Evolutionary conservation across 2,113 vertebrate species (phyloP), one percentile per base, ranked within the genome.

Genomic region (Meles meles): DNA sequence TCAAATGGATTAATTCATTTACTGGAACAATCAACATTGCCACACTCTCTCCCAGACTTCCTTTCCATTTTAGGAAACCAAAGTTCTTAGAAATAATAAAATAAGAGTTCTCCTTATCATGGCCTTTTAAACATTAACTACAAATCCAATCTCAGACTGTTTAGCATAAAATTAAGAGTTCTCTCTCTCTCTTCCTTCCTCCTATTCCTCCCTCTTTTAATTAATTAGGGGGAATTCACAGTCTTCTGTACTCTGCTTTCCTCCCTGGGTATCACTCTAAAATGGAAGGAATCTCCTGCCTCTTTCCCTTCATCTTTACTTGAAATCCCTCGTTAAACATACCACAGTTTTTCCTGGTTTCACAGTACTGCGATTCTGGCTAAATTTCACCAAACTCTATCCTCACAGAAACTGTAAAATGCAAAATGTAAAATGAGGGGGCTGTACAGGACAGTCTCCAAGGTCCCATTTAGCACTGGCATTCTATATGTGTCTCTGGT

Each of bases 11-110:
- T 93, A 93, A 83, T 8, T 55, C 79, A 82, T 37, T 55, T 90
- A 87, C 71, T 96, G 47, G 55, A 93, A 34, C 29, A 39, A 5
- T 37, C 21, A 47, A 13, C 8, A 72, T 34, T 49, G 44, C n/a
- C 44, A 52, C 86, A 15, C 17, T 34, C 74, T 97, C 67, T 52
- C 55, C 82, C 92, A 94, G 96, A 84, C 47, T 90, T 97, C 86
- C 95, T 98, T 97, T 97, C 79, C 90, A 55, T 39, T 89, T 94
- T 88, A 97, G 95, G 94, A 74, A 98, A 87, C 21, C 92, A 97
- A 94, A 79, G n/a, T 92, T 98, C 82, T 77, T 98, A 97, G 86
- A 63, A 42, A 44, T 61, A 79, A 94, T 21, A 59, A 67, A 93
- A 67, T 39, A 61, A 95, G 55, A 82, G 61, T 95, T 95, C 94